phyloP scores from a whole-genome alignment of 2,888 invertebrate species.

The Leptopterna dolabrata region DNA sequence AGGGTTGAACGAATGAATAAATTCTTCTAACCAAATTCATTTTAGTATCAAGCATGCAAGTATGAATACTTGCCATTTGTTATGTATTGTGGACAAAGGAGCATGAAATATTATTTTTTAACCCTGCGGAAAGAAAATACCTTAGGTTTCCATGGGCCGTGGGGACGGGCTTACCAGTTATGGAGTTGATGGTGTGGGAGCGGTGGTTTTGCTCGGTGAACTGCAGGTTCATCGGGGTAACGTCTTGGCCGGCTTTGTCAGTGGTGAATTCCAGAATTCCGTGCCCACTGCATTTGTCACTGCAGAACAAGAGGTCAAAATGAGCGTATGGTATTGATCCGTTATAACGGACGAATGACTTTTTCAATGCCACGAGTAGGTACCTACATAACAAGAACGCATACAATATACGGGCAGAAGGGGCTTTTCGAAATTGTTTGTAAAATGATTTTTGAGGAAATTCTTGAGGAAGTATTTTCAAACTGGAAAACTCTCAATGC shows the following conservation, averaged over 20 bases:
- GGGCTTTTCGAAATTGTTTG: too few relatives aligned
- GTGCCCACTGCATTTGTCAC: constrained; percentile 71
- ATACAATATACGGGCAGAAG: too few relatives aligned
- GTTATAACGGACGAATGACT: neutral
- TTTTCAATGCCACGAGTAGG: neutral
- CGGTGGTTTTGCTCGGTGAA: constrained; percentile 77
- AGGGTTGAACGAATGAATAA: neutral
- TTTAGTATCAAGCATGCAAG: neutral
- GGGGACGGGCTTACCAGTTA: constrained; percentile 73
- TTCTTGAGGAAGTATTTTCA: too few relatives aligned
- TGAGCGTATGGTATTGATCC: neutral
- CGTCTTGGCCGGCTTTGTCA: constrained; percentile 87
- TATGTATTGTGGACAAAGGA: neutral
- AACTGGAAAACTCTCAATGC: too few relatives aligned
- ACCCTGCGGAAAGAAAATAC: neutral
- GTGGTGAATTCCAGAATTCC: constrained; percentile 87
- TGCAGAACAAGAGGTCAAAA: constrained; percentile 61
- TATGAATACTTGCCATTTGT: constrained; percentile 3
- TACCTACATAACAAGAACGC: too few relatives aligned
- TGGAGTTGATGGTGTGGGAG: constrained; percentile 73
- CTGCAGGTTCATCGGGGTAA: constrained; percentile 86
- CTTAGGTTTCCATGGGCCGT: neutral
- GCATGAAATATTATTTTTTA: neutral
- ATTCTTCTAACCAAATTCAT: neutral
- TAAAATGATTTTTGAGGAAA: too few relatives aligned